A percentile compares a stretch with the other conserved stretches of the same genome.
phyloP scores from a whole-genome alignment of 2,888 invertebrate species.

The Nycteola revayana region DNA sequence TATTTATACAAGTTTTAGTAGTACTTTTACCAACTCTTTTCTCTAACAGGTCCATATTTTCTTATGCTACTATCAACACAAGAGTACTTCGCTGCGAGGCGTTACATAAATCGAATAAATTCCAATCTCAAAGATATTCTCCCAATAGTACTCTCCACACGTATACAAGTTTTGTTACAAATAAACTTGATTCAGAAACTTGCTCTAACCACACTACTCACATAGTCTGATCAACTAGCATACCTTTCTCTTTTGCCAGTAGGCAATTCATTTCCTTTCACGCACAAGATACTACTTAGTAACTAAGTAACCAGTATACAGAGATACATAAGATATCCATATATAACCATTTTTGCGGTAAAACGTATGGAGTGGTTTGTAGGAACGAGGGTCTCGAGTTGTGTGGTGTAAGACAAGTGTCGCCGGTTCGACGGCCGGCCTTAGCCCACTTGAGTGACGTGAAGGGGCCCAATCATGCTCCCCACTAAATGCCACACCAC shows the following conservation, averaged over 20 bases:
- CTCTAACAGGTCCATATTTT: too few species aligned
- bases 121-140: not conserved
- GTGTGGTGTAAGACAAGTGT: slow-evolving; percentile 40
- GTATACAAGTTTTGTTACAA: slow-evolving; percentile 25
- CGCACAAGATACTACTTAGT: slow-evolving; percentile 44
- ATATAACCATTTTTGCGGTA: slow-evolving; percentile 15
- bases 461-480: slow-evolving; percentile 64
- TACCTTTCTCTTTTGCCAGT: slow-evolving; percentile 66
- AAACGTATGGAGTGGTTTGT: slow-evolving; percentile 24
- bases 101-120: slow-evolving; percentile 5
- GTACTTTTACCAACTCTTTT: too few species aligned
- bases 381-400: slow-evolving; percentile 39
- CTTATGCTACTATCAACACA: too few species aligned
- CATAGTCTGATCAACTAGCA: slow-evolving; percentile 33
- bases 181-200: slow-evolving; percentile 44
- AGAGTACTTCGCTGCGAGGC: too few species aligned
- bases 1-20: too few species aligned
- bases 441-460: slow-evolving; percentile 75
- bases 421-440: slow-evolving; percentile 71
- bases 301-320: slow-evolving; percentile 32
- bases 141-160: slow-evolving; percentile 11
- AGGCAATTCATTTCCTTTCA: slow-evolving; percentile 60
- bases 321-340: slow-evolving; percentile 29
- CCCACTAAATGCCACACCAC: slow-evolving; percentile 46
- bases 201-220: slow-evolving; percentile 29